Base-by-base conservation (phyloP, 2,113 vertebrate genomes). In the Zootoca vivipara region DNA sequence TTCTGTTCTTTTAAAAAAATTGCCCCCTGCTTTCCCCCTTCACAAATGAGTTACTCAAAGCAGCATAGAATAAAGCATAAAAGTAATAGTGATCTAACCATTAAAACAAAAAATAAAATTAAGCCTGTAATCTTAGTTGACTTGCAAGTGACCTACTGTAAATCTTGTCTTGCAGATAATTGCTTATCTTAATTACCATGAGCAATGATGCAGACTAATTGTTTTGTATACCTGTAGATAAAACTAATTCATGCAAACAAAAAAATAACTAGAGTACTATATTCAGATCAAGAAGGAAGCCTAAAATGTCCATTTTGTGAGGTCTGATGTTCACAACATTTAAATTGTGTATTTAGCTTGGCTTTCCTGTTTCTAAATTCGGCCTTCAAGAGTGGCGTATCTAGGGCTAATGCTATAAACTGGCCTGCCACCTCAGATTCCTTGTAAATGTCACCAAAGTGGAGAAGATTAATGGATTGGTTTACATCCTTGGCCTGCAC, bases 371-470 rank as follows among this genome's bases (percentile, higher is more conserved):
- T 46, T 67, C 67, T 38, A 65, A 38, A 42, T 18, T 18, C 64
- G 16, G 28, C 40, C 9, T 22, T 65, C 42, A 13, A 0, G 0
- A 10, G 2, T 58, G 46, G 26, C 35, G 7, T 70, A 1, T 35
- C 64, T 78, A 75, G 46, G 10, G 62, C 40, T 56, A 38, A 69
- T 22, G 26, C 35, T 70, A 67, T 33, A 26, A 72, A n/a, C 22
- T 79, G 42, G 42, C 13, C 65, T 80, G 24, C 22, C 56, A 77
- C 64, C 65, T 87, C 42, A 72, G 2, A 26, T 80, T 56, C 77
- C 85, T 80, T 35, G 42, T 87, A 80, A 80, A 87, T 80, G 85
- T 87, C 85, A 72, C 85, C 33, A 56, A 80, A 70, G n/a, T 52
- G 70, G 75, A 79, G 42, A 80, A 80, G 85, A 83, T 69, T 16